Conservation (phyloP, 2,113 vertebrate species). For the Todiramphus saurophagus region DNA sequence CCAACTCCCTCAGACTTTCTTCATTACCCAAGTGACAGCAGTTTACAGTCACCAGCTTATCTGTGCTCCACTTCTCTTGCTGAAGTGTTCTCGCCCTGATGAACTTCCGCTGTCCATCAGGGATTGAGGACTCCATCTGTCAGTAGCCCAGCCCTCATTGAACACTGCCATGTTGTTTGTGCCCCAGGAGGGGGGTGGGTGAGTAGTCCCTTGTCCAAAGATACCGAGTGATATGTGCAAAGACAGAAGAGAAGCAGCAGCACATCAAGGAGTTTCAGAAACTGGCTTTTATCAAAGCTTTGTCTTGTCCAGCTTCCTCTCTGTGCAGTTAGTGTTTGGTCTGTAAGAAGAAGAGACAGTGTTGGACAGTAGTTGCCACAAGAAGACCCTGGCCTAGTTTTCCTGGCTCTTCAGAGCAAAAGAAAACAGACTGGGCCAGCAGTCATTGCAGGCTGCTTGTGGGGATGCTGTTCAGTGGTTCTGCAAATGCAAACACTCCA, state of each 20-base stretch:
- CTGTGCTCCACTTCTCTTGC: background rate
- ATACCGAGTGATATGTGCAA: background rate
- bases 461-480: background rate
- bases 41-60: background rate
- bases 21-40: background rate
- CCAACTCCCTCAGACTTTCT: background rate
- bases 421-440: background rate
- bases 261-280: background rate
- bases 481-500: background rate
- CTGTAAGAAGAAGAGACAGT: background rate
- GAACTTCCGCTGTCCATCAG: background rate
- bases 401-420: background rate
- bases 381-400: background rate
- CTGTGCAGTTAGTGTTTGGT: background rate
- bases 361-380: background rate
- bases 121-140: background rate
- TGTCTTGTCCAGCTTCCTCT: background rate
- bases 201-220: background rate
- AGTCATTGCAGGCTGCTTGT: background rate
- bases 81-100: background rate
- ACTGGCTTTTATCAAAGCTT: background rate
- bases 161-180: background rate
- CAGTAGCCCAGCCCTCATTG: background rate
- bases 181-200: background rate
- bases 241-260: background rate